Conservation (phyloP, 1,140 invertebrate genomes). For the Antheraea pernyi region DNA sequence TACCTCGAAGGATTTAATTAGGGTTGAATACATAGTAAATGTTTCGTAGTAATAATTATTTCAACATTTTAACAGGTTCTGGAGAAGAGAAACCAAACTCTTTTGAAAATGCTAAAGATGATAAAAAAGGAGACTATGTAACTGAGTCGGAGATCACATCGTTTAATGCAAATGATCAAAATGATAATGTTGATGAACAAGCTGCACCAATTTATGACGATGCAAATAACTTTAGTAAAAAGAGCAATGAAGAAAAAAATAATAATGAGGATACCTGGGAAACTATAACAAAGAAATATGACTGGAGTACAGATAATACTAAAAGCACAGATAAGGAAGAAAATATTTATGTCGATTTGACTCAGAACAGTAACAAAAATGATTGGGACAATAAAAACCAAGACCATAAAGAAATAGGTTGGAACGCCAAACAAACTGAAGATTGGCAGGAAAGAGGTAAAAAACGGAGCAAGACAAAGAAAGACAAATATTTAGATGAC, state of each 20-base stretch:
- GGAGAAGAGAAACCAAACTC: not conserved
- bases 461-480: not conserved
- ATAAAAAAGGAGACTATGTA: not conserved
- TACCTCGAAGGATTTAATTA: too few species aligned
- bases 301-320: slow-evolving; percentile 6
- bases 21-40: too few species aligned
- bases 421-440: not conserved
- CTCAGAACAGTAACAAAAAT: not conserved
- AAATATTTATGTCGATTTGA: not conserved
- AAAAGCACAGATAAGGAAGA: not conserved
- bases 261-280: slow-evolving; percentile 4
- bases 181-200: not conserved
- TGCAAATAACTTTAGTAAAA: not conserved
- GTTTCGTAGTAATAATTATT: not conserved
- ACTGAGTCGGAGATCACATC: not conserved
- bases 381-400: not conserved
- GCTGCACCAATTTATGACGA: not conserved
- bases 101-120: not conserved
- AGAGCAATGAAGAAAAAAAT: slow-evolving; percentile 1
- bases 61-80: not conserved
- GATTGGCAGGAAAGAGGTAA: slow-evolving; percentile 1
- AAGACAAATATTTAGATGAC: not conserved
- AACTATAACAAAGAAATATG: slow-evolving; percentile 17
- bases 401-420: slow-evolving; percentile 8
- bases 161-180: not conserved